These are phyloP conservation scores for Gallinago jamesoni DNA, from an alignment of 2,113 vertebrate species.

Conservation along the genomic window DNA sequence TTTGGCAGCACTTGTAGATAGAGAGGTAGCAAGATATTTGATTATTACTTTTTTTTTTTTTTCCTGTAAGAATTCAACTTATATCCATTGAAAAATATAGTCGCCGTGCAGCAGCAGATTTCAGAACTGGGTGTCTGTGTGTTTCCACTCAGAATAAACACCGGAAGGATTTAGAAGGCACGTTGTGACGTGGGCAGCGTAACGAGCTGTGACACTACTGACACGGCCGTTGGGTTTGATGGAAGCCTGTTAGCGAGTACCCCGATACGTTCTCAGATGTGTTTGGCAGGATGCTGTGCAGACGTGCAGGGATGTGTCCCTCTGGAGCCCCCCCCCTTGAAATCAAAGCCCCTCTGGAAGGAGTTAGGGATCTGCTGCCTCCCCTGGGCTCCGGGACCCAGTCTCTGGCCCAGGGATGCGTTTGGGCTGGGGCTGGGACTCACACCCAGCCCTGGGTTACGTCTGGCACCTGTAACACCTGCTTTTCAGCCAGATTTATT, in stretches of 20 bases:
- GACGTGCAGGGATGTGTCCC: background rate
- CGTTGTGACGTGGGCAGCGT: rapidly evolving
- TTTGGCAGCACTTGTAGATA: background rate
- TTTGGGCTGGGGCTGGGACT: background rate
- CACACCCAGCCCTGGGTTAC: background rate
- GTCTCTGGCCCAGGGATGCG: background rate
- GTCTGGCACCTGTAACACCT: background rate
- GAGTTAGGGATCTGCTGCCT: background rate
- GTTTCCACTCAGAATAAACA: background rate
- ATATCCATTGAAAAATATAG: background rate
- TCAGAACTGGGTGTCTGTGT: background rate
- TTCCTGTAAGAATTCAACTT: background rate
- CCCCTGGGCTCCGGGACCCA: background rate
- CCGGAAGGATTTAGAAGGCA: background rate
- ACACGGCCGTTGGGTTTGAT: background rate
- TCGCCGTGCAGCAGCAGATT: background rate
- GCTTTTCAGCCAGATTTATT: background rate
- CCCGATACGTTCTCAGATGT: background rate
- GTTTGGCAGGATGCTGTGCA: background rate
- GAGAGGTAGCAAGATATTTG: background rate
- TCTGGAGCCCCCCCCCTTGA: background rate
- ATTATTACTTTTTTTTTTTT: background rate
- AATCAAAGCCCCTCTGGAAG: background rate
- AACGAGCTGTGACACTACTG: background rate
- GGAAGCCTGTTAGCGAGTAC: background rate